A percentile compares a stretch with the other conserved stretches of the same genome.
phyloP scores from a whole-genome alignment of 2,797 vertebrate genomes.

The Tokudaia muenninki region DNA sequence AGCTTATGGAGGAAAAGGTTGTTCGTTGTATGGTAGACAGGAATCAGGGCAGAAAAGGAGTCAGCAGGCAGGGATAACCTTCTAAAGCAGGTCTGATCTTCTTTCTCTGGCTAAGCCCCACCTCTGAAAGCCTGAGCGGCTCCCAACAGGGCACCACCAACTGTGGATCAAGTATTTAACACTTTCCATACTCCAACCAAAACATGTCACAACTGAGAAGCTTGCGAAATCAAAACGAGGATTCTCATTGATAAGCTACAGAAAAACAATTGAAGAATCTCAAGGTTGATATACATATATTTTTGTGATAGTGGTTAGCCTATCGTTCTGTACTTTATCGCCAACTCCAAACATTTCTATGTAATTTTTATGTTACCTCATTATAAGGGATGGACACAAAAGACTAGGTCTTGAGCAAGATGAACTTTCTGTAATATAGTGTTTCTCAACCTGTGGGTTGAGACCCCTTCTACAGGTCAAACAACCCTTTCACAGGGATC shows the following conservation, averaged over 20 bases:
- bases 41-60: neutral
- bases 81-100: neutral
- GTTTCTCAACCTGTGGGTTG: neutral
- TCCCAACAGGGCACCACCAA: neutral
- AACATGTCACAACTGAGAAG: neutral
- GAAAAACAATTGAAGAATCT: neutral
- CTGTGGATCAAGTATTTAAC: neutral
- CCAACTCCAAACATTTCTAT: slow-evolving; percentile 36
- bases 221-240: slow-evolving; percentile 12
- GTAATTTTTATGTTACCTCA: slow-evolving; percentile 58
- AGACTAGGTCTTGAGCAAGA: slow-evolving; percentile 73
- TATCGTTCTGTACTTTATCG: slow-evolving; percentile 50
- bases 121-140: neutral
- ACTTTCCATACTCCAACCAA: neutral
- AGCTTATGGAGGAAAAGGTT: neutral
- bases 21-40: neutral
- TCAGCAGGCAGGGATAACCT: too few species aligned
- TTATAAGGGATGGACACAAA: slow-evolving; percentile 39
- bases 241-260: neutral
- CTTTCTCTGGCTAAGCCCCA: neutral
- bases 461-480: neutral
- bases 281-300: neutral
- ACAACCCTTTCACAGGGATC: neutral
- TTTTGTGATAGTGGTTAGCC: neutral
- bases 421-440: neutral